Evolutionary conservation across 2,113 vertebrate species (phyloP).

Genomic region (Urocolius indicus): DNA sequence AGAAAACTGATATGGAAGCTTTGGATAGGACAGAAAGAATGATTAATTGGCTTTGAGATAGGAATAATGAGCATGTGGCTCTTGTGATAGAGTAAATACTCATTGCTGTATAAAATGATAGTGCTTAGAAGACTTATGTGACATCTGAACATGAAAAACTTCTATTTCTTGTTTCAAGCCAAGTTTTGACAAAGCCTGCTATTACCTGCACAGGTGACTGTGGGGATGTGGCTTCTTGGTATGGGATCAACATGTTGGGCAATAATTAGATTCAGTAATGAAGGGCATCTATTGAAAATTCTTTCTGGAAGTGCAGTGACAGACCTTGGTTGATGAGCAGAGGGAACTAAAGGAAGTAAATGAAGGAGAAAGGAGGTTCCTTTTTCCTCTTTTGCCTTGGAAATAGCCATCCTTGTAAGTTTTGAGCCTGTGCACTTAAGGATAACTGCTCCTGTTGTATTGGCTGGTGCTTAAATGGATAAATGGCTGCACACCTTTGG

Average conservation of each 20-base stretch:
- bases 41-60: neutral
- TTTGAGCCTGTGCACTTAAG: neutral
- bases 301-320: neutral
- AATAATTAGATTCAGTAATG: neutral
- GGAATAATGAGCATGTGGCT: neutral
- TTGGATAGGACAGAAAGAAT: neutral
- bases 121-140: neutral
- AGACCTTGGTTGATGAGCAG: neutral
- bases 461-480: neutral
- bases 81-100: neutral
- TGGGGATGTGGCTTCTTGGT: neutral
- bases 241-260: neutral
- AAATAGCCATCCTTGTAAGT: neutral
- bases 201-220: neutral
- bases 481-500: neutral
- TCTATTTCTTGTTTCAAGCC: slow-evolving; percentile 16
- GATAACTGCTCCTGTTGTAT: neutral
- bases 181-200: neutral
- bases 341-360: neutral
- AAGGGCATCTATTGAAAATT: neutral
- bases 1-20: neutral
- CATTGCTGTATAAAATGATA: neutral
- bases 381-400: neutral
- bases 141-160: neutral
- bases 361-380: neutral